Conservation (phyloP, 37 sponge, comb jelly and placozoan species). For the Oopsacas minuta region DNA sequence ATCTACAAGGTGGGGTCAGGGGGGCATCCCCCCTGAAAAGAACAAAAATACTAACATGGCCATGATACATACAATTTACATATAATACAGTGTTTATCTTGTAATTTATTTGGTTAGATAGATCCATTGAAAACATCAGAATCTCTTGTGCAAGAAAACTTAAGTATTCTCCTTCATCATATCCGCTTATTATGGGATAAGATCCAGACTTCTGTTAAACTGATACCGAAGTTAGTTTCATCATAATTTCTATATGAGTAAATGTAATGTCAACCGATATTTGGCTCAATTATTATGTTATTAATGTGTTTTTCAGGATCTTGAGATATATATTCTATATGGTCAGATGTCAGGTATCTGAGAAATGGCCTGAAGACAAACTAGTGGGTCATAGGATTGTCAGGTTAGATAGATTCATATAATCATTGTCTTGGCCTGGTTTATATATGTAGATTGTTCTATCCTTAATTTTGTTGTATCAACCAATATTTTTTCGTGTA, state of each 20-base stretch:
- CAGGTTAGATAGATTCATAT: neutral
- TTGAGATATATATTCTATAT: slow-evolving; percentile 3
- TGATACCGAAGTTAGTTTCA: neutral
- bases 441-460: too few species aligned
- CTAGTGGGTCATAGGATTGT: neutral
- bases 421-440: too few species aligned
- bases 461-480: too few species aligned
- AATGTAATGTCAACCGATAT: too few species aligned
- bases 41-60: too few species aligned
- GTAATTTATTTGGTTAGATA: neutral
- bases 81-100: neutral
- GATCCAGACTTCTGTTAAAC: neutral
- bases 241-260: too few species aligned
- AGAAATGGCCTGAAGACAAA: slow-evolving; percentile 11
- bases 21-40: too few species aligned
- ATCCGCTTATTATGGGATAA: neutral
- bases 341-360: neutral
- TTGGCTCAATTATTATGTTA: too few species aligned
- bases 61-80: neutral
- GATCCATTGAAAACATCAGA: neutral
- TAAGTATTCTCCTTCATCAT: neutral
- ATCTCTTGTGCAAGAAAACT: neutral
- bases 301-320: neutral
- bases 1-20: too few species aligned
- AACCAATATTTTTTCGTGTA: too few species aligned